These are phyloP conservation scores for Phoxinus dragarum DNA, from an alignment of 2,797 vertebrate species.

Conservation along the genomic window DNA sequence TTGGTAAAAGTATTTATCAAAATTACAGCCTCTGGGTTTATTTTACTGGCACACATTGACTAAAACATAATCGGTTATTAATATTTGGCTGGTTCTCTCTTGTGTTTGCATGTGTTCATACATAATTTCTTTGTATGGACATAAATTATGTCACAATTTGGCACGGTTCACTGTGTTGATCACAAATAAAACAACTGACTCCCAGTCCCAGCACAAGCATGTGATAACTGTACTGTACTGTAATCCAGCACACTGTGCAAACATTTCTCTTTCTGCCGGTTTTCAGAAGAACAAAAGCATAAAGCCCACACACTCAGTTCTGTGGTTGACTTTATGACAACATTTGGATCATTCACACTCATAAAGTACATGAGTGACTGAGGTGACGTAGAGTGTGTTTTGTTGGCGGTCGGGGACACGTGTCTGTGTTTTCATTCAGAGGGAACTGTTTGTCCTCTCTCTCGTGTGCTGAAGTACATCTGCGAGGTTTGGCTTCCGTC, in stretches of 20 bases:
- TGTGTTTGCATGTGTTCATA: background rate
- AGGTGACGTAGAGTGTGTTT: constrained; percentile 53
- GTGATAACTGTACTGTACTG: no score
- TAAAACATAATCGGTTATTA: background rate
- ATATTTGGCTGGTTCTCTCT: background rate
- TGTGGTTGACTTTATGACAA: background rate
- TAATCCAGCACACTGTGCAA: background rate
- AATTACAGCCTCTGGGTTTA: background rate
- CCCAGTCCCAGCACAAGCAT: background rate
- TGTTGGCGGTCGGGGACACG: constrained; percentile 57
- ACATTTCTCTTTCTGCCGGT: background rate
- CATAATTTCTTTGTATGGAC: background rate
- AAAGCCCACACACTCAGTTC: no score
- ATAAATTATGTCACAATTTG: background rate
- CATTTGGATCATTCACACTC: background rate
- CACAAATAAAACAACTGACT: background rate
- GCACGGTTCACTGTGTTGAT: background rate
- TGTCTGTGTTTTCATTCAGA: constrained; percentile 56
- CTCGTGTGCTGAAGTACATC: constrained; percentile 35
- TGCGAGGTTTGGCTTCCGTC: constrained; percentile 61
- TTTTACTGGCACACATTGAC: background rate
- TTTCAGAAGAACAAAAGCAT: background rate
- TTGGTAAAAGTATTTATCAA: no score
- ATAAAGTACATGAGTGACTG: background rate
- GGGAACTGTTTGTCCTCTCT: constrained; percentile 67